Evolutionary conservation across 2,113 vertebrate genomes (phyloP), one percentile per base, ranked within the genome.

Genomic region (Paraplagusia blochii): DNA sequence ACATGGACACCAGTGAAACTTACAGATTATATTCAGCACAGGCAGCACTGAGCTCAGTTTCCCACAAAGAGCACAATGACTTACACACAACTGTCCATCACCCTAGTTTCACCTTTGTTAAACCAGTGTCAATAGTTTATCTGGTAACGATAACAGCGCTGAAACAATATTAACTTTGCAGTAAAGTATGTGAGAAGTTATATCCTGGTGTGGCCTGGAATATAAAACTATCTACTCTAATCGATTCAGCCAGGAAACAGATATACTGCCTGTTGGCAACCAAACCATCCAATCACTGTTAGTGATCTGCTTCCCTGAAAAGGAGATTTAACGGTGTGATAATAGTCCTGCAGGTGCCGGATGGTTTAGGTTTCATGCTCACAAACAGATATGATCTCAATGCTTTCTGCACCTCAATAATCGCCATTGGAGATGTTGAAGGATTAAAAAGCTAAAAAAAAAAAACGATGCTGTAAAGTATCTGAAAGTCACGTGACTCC

Each of bases 91-190:
- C 9, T 38, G 47, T 16, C 49, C 8, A 2, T 44, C 68, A 8
- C 19, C 29, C 35, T 44, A n/a, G 51, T 15, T 49, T 49, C 46
- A 51, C 34, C 58, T 51, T 46, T 17, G 39, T 17, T 43, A 12
- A 9, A 12, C 10, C 10, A 12, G 29, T 15, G 19, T 49, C 61
- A 49, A 8, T 22, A 54, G 61, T 44, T 65, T 44, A 64, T 71
- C 54, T 53, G 35, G 8, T 4, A 29, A 13, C 13, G 53, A 65
- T 49, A 65, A 36, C n/a, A 14, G 29, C 17, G 39, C 36, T 9
- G 16, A 47, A 38, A 29, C n/a, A 34, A 39, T 14, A 9, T 58
- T 15, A 14, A 43, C 60, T 38, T 35, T 36, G 33, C 9, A 12
- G 19, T 11, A 22, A 48, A 53, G 22, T 5, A 33, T 1, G 54